Conservation (phyloP, 2,113 vertebrate species). For the Ictalurus punctatus region DNA sequence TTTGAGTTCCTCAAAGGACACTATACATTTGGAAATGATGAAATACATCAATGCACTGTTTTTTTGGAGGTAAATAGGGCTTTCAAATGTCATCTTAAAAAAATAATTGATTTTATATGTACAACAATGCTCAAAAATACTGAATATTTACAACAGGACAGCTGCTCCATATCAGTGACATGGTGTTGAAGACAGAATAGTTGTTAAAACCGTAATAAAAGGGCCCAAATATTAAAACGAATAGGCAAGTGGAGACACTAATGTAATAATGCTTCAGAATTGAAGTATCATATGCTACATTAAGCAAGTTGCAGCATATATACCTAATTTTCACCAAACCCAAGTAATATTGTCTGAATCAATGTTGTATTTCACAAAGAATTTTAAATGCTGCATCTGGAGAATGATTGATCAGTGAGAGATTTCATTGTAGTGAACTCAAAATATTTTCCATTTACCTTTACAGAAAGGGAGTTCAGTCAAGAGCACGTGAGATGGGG, state of each 20-base stretch:
- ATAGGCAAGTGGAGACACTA: background rate
- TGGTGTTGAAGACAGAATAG: background rate
- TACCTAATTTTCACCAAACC: background rate
- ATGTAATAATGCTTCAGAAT: background rate
- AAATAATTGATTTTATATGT: slow-evolving; percentile 76
- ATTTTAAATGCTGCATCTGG: background rate
- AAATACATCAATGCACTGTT: slow-evolving; percentile 48
- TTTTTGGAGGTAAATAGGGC: slow-evolving; percentile 48
- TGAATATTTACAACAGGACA: slow-evolving; percentile 55
- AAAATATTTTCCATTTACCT: background rate
- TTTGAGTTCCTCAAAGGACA: background rate
- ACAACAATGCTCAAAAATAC: slow-evolving; percentile 60
- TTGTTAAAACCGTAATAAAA: background rate
- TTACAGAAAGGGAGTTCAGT: background rate
- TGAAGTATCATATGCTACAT: slow-evolving; percentile 19
- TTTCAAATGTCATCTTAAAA: slow-evolving; percentile 72
- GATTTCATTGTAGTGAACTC: background rate
- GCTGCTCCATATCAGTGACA: slow-evolving; percentile 23
- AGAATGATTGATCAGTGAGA: background rate
- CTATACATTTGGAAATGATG: slow-evolving; percentile 35
- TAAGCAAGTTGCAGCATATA: background rate
- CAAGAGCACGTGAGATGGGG: background rate
- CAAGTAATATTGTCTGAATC: background rate
- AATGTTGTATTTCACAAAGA: background rate
- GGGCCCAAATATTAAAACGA: background rate